phyloP scores from a whole-genome alignment of 2,797 vertebrate species.

The Geotrypetes seraphini region DNA sequence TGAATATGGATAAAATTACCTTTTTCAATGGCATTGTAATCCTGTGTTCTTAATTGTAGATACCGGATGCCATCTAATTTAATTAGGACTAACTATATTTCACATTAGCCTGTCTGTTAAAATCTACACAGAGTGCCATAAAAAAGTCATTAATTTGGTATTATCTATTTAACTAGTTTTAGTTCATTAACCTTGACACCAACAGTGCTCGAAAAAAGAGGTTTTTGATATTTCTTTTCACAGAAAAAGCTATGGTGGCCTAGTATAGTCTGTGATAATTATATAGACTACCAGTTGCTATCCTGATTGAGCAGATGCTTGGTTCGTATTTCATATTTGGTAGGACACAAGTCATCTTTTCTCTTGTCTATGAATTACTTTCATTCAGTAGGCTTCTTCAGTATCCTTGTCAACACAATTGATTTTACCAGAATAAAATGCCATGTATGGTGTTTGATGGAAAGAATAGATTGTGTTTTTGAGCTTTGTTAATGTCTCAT shows the following conservation, averaged over 20 bases:
- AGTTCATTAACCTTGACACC: conserved; percentile 37
- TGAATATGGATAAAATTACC: conserved; percentile 1
- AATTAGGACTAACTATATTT: conserved; percentile 23
- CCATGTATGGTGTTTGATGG: too few relatives aligned
- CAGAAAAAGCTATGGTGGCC: conserved; percentile 1
- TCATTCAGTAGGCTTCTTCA: too few relatives aligned
- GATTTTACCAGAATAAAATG: too few relatives aligned
- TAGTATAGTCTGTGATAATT: conserved; percentile 1
- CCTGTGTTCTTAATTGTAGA: conserved; percentile 18
- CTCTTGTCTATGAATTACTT: too few relatives aligned
- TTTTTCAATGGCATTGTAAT: conserved; percentile 13
- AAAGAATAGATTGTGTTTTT: too few relatives aligned
- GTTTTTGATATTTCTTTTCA: conserved; percentile 20
- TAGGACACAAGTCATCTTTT: not conserved
- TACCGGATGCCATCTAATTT: conserved; percentile 29
- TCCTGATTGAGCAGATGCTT: not conserved
- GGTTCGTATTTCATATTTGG: not conserved
- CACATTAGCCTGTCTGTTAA: conserved; percentile 25
- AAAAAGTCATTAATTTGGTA: conserved; percentile 37
- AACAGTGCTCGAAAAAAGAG: conserved; percentile 20
- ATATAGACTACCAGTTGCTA: not conserved
- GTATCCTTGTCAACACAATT: too few relatives aligned
- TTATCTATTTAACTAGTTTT: conserved; percentile 39
- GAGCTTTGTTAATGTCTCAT: too few relatives aligned
- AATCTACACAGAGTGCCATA: conserved; percentile 26